phyloP scores from a whole-genome alignment of 1,140 invertebrate genomes.

The Listronotus oregonensis region DNA sequence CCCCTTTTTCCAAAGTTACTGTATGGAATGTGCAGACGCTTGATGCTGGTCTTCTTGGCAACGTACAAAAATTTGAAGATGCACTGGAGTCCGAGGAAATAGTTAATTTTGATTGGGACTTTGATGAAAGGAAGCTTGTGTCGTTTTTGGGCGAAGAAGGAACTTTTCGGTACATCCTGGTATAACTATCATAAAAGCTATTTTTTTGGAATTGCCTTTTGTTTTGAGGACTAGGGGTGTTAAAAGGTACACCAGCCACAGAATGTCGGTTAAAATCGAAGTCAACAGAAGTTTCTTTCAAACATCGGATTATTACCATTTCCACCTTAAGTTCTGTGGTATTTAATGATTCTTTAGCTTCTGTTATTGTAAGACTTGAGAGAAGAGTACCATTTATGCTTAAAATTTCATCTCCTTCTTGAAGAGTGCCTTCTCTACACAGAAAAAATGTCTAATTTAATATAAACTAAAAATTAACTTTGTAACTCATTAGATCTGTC shows the following conservation, averaged over 20 bases:
- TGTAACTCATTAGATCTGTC: neutral
- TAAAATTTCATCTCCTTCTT: conserved; percentile 80
- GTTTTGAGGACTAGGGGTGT: conserved; percentile 48
- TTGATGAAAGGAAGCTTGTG: conserved; percentile 45
- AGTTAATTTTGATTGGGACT: conserved; percentile 22
- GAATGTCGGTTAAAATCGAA: conserved; percentile 62
- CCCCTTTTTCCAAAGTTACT: conserved; percentile 82
- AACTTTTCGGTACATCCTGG: conserved; percentile 58
- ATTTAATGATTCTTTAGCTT: conserved; percentile 73
- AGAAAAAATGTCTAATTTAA: conserved; percentile 19
- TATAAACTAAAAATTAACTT: neutral
- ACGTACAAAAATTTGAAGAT: conserved; percentile 70
- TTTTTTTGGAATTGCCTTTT: conserved; percentile 65
- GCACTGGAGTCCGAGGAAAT: conserved; percentile 53
- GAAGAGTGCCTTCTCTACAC: conserved; percentile 74
- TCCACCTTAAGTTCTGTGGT: conserved; percentile 72
- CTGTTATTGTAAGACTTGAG: conserved; percentile 74
- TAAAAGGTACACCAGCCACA: conserved; percentile 38
- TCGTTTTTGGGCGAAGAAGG: conserved; percentile 53
- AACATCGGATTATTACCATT: conserved; percentile 64
- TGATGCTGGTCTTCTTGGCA: conserved; percentile 70
- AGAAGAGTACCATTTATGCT: conserved; percentile 81
- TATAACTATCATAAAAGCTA: conserved; percentile 64
- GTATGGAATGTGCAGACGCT: conserved; percentile 72
- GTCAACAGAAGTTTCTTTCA: conserved; percentile 71